A percentile compares a stretch with the other conserved stretches of the same genome.
These are phyloP conservation scores for Argyrosomus regius DNA, from an alignment of 2,797 vertebrate genomes.

Conservation along the genomic window DNA sequence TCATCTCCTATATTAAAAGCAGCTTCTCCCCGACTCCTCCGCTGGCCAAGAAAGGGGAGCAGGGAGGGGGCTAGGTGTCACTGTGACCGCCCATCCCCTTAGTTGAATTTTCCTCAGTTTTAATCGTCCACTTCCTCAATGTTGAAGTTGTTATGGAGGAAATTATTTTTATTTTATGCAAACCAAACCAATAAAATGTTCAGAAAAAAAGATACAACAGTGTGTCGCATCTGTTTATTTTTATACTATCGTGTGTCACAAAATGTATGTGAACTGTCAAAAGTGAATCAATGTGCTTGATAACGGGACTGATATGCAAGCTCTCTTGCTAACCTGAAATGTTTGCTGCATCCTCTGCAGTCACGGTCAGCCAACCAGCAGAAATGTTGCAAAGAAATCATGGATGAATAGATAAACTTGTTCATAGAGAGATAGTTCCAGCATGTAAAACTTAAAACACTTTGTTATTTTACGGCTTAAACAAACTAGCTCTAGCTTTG, in stretches of 20 bases:
- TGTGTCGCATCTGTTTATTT: conserved; percentile 15
- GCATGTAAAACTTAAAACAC: too few relatives aligned
- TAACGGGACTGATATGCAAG: too few relatives aligned
- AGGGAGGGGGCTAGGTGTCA: conserved; percentile 27
- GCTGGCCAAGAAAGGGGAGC: conserved; percentile 51
- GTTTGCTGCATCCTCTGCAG: too few relatives aligned
- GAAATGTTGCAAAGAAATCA: too few relatives aligned
- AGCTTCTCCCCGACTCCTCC: conserved; percentile 60
- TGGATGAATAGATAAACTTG: too few relatives aligned
- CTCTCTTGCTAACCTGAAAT: too few relatives aligned
- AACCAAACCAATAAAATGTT: conserved; percentile 81
- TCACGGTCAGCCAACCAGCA: too few relatives aligned
- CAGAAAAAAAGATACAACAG: conserved; percentile 23
- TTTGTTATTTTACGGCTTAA: too few relatives aligned
- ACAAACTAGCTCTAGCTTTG: too few relatives aligned
- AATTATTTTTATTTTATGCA: conserved; percentile 74
- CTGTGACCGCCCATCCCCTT: conserved; percentile 33
- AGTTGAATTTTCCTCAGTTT: conserved; percentile 39
- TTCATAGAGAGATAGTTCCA: too few relatives aligned
- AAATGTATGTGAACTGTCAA: neutral
- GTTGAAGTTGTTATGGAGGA: conserved; percentile 65
- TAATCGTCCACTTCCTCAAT: conserved; percentile 69
- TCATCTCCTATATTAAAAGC: conserved; percentile 42
- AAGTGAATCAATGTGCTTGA: neutral
- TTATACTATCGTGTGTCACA: neutral